Evolutionary conservation across 1,140 invertebrate species (phyloP).

Genomic region (Zelostemma sp.): DNA sequence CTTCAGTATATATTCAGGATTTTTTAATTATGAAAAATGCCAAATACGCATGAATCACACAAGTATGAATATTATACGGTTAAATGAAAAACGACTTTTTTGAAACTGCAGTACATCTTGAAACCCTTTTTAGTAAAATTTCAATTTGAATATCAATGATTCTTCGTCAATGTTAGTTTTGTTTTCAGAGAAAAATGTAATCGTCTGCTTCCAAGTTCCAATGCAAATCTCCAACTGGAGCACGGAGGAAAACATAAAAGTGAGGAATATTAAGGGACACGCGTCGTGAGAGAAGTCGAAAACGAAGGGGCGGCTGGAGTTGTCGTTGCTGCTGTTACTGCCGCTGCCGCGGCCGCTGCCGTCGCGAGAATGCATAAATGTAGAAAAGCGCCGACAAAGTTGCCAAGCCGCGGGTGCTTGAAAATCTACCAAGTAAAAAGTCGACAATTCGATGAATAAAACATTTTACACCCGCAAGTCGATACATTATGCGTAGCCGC

Average conservation of each 20-base stretch:
- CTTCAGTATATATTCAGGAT: too few species aligned
- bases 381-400: constrained; percentile 41
- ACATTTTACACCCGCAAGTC: constrained; percentile 52
- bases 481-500: constrained; percentile 50
- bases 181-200: neutral
- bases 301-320: constrained; percentile 16
- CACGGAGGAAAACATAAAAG: constrained; percentile 16
- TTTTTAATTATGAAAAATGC: too few species aligned
- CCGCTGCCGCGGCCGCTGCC: constrained; percentile 11
- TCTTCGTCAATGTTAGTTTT: neutral
- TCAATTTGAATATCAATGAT: neutral
- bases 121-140: too few species aligned
- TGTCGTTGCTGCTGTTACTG: neutral
- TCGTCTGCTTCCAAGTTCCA: constrained; percentile 9
- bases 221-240: constrained; percentile 29
- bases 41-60: too few species aligned
- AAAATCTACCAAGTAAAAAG: constrained; percentile 54
- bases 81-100: too few species aligned
- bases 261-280: constrained; percentile 40
- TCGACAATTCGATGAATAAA: constrained; percentile 59
- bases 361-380: constrained; percentile 52
- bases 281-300: constrained; percentile 15
- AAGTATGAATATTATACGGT: too few species aligned
- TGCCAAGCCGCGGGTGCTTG: constrained; percentile 35
- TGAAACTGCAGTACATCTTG: too few species aligned